These are phyloP conservation scores for Brachyistius frenatus DNA, from an alignment of 2,113 vertebrate species.

Conservation along the genomic window DNA sequence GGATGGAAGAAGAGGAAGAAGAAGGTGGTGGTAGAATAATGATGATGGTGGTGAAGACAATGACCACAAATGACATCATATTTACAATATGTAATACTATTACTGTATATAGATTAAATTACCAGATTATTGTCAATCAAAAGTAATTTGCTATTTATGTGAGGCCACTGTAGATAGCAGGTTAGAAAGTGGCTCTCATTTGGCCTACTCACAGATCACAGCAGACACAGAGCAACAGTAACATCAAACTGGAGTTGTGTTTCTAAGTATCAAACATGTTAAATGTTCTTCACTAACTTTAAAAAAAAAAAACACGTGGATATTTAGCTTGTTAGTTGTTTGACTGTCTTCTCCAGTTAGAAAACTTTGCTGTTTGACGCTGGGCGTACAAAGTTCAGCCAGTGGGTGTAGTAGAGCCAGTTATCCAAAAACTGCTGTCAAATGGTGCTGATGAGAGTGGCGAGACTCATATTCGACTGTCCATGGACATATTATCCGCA, in stretches of 20 bases:
- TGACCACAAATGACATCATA: not conserved
- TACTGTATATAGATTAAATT: not conserved
- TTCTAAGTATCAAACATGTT: not conserved
- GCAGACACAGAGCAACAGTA: too few species aligned
- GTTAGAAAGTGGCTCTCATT: too few species aligned
- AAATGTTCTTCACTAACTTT: not conserved
- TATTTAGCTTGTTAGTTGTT: not conserved
- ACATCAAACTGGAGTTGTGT: not conserved
- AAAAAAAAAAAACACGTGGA: too few species aligned
- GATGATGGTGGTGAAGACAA: slow-evolving; percentile 3
- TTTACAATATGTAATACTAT: not conserved
- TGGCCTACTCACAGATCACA: too few species aligned
- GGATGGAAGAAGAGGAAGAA: slow-evolving; percentile 18
- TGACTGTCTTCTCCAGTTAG: not conserved
- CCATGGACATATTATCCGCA: not conserved
- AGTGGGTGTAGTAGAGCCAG: not conserved
- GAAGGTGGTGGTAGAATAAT: slow-evolving; percentile 4
- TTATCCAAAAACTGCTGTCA: not conserved
- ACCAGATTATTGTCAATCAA: not conserved
- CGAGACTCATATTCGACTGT: not conserved
- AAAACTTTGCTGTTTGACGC: not conserved
- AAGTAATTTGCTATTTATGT: not conserved
- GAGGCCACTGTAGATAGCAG: not conserved
- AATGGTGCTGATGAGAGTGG: not conserved
- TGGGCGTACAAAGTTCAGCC: not conserved